These are phyloP conservation scores for Cercocebus atys DNA, from an alignment of 2,113 vertebrate genomes.

Conservation along the genomic window DNA sequence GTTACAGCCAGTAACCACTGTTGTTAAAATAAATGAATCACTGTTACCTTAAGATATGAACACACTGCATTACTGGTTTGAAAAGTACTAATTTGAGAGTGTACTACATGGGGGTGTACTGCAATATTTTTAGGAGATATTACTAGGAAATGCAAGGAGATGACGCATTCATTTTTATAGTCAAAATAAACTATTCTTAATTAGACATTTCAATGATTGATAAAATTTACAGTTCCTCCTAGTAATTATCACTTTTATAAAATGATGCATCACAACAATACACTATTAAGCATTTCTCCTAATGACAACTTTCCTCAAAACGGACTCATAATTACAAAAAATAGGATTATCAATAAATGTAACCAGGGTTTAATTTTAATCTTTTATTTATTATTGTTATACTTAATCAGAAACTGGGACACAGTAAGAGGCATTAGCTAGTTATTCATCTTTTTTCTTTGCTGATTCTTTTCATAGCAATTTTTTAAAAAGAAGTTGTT, in stretches of 20 bases:
- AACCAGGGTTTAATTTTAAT: background rate
- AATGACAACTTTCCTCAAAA: slow-evolving; percentile 1
- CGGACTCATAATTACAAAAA: background rate
- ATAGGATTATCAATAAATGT: slow-evolving; percentile 5
- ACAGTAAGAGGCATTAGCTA: background rate
- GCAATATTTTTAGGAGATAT: slow-evolving; percentile 80
- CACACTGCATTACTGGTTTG: slow-evolving; percentile 67
- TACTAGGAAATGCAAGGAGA: slow-evolving; percentile 75
- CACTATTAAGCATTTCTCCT: slow-evolving; percentile 64
- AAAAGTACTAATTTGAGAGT: slow-evolving; percentile 74
- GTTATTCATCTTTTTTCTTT: background rate
- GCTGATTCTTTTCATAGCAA: background rate
- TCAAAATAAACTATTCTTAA: slow-evolving; percentile 67
- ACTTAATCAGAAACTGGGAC: background rate
- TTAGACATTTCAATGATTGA: slow-evolving; percentile 63
- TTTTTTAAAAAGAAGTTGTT: background rate
- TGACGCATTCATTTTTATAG: slow-evolving; percentile 51
- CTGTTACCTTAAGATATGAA: slow-evolving; percentile 82
- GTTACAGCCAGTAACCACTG: slow-evolving; percentile 83
- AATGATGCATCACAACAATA: slow-evolving; percentile 41
- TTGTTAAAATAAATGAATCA: slow-evolving; percentile 85
- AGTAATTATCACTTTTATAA: slow-evolving; percentile 70
- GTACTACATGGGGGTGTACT: slow-evolving; percentile 40
- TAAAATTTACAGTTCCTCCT: slow-evolving; percentile 50
- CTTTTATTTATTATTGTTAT: background rate